These are phyloP conservation scores for Aphidius colemani DNA, from an alignment of 2,888 invertebrate genomes.

Conservation along the genomic window DNA sequence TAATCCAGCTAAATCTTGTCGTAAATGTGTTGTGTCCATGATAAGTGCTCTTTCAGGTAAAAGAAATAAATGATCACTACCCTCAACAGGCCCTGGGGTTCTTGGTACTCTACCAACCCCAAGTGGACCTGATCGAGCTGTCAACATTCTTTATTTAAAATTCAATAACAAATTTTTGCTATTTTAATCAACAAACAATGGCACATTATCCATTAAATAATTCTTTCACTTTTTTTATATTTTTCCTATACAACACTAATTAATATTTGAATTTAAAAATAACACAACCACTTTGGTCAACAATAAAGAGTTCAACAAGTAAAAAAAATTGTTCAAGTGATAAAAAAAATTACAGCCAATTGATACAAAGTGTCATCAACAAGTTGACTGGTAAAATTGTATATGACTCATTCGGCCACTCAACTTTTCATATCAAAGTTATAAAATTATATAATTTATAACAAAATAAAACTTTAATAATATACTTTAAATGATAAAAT, in stretches of 20 bases:
- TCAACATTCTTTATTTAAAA: slow-evolving; percentile 45
- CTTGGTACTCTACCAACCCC: slow-evolving; percentile 53
- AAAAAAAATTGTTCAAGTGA: neutral
- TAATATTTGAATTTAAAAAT: neutral
- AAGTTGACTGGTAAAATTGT: neutral
- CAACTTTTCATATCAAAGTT: slow-evolving; percentile 34
- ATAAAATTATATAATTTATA: too few relatives aligned
- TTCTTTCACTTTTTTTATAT: neutral
- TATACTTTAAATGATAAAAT: too few relatives aligned
- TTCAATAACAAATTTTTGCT: neutral
- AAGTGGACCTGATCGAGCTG: slow-evolving; percentile 52
- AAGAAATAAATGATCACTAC: slow-evolving; percentile 64
- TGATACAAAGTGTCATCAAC: neutral
- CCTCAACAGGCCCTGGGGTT: slow-evolving; percentile 61
- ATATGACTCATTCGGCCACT: slow-evolving; percentile 47
- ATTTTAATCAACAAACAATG: neutral
- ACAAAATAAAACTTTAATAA: too few relatives aligned
- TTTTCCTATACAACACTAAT: neutral
- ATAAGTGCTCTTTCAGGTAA: slow-evolving; percentile 63
- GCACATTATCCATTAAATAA: neutral
- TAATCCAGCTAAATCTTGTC: slow-evolving; percentile 64
- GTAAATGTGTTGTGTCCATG: slow-evolving; percentile 64
- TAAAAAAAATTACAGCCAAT: neutral
- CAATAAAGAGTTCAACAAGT: too few relatives aligned
- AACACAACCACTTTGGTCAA: too few relatives aligned